A percentile compares a stretch with the other conserved stretches of the same genome.
phyloP scores from a whole-genome alignment of 2,888 invertebrate species.

The Acronicta leporina region DNA sequence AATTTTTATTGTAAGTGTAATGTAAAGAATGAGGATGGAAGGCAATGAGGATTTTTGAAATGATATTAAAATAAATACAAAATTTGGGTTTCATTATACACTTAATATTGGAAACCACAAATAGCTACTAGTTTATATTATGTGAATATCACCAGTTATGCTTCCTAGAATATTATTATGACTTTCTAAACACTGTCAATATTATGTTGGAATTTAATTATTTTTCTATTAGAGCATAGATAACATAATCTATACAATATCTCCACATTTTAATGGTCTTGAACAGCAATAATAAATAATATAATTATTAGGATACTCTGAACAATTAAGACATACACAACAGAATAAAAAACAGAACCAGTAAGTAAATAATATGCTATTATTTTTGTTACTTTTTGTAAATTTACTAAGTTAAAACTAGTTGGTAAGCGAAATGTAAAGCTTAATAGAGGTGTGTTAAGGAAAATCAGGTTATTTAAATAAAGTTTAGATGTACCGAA shows the following conservation, averaged over 20 bases:
- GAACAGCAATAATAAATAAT: no score
- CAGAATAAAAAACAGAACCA: conserved; percentile 4
- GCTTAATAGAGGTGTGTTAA: conserved; percentile 59
- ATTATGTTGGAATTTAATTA: background rate
- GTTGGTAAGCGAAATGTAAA: conserved; percentile 67
- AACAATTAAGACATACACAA: no score
- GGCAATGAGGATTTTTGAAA: conserved; percentile 37
- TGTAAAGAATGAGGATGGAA: conserved; percentile 48
- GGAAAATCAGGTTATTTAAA: conserved; percentile 62
- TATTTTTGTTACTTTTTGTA: conserved; percentile 64
- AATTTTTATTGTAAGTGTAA: conserved; percentile 60
- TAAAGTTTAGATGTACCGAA: conserved; percentile 58
- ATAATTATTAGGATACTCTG: conserved; percentile 18
- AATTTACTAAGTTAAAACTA: conserved; percentile 54
- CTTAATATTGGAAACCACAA: conserved; percentile 9
- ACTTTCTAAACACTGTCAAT: background rate
- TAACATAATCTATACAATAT: background rate
- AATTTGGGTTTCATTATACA: conserved; percentile 47
- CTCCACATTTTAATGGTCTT: background rate
- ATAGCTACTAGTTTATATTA: background rate
- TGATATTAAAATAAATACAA: conserved; percentile 46
- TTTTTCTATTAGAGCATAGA: conserved; percentile 10
- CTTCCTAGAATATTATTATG: background rate
- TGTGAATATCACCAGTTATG: conserved; percentile 1
- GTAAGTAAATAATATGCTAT: conserved; percentile 1